phyloP scores from a whole-genome alignment of 2,888 invertebrate genomes.

The Macaria notata region DNA sequence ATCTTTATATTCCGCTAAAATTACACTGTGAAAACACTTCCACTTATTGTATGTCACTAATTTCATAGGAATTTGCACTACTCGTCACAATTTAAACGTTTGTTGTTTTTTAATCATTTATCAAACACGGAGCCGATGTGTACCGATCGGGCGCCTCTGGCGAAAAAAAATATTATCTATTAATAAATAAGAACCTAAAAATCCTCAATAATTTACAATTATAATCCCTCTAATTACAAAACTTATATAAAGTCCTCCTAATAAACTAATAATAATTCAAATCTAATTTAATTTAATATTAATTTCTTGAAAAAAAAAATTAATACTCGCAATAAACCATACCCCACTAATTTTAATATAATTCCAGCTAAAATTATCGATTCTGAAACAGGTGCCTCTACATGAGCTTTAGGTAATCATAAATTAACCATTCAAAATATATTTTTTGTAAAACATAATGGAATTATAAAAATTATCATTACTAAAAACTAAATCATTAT shows the following conservation, averaged over 20 bases:
- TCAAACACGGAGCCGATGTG: no score
- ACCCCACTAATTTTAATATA: constrained; percentile 88
- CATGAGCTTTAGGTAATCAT: constrained; percentile 89
- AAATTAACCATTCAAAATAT: constrained; percentile 82
- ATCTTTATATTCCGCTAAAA: no score
- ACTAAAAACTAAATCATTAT: constrained; percentile 82
- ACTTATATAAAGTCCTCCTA: constrained; percentile 84
- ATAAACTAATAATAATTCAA: constrained; percentile 78
- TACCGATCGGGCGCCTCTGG: no score
- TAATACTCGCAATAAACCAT: constrained; percentile 84
- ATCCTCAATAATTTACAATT: constrained; percentile 80
- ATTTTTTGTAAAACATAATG: constrained; percentile 74
- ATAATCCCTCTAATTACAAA: constrained; percentile 82
- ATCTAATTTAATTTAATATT: constrained; percentile 75
- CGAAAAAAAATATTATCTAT: no score
- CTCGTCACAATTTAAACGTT: no score
- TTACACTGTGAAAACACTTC: no score
- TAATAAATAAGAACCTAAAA: constrained; percentile 77
- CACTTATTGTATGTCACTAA: no score
- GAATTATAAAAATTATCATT: constrained; percentile 72
- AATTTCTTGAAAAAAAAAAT: constrained; percentile 69
- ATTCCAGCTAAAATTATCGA: constrained; percentile 89
- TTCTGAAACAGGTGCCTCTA: constrained; percentile 87
- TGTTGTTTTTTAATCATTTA: no score
- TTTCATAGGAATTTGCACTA: no score